These are phyloP conservation scores for Bos indicus DNA, from an alignment of 2,113 vertebrate genomes.

Conservation along the genomic window DNA sequence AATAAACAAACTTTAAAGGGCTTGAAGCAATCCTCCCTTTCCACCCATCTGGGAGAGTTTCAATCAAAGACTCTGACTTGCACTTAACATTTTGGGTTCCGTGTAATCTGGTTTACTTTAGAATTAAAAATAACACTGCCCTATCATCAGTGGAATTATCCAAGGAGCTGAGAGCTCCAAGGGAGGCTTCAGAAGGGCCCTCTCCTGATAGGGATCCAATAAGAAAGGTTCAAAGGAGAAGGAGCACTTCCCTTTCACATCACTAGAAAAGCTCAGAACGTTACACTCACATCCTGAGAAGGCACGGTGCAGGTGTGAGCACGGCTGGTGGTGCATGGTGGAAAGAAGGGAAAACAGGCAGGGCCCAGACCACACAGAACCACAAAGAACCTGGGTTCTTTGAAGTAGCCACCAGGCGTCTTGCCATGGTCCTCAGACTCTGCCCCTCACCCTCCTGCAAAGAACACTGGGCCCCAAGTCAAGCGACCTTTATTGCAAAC, in stretches of 20 bases:
- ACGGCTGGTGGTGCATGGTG: rapidly evolving
- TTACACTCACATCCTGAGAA: not conserved
- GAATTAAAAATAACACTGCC: not conserved
- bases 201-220: not conserved
- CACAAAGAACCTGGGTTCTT: no score
- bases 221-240: not conserved
- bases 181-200: not conserved
- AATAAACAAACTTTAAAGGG: not conserved
- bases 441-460: not conserved
- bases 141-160: not conserved
- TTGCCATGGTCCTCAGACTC: not conserved
- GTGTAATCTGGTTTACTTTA: not conserved
- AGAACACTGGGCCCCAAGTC: not conserved
- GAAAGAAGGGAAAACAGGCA: not conserved
- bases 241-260: not conserved
- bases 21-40: not conserved
- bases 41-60: not conserved
- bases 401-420: not conserved
- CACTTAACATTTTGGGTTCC: not conserved
- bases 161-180: not conserved
- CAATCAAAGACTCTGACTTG: not conserved
- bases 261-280: not conserved
- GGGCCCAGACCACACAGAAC: not conserved
- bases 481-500: not conserved
- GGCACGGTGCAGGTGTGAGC: rapidly evolving